Base-by-base conservation (phyloP, 35 echinoderm and acorn worm species). In the Antedon bifida region DNA sequence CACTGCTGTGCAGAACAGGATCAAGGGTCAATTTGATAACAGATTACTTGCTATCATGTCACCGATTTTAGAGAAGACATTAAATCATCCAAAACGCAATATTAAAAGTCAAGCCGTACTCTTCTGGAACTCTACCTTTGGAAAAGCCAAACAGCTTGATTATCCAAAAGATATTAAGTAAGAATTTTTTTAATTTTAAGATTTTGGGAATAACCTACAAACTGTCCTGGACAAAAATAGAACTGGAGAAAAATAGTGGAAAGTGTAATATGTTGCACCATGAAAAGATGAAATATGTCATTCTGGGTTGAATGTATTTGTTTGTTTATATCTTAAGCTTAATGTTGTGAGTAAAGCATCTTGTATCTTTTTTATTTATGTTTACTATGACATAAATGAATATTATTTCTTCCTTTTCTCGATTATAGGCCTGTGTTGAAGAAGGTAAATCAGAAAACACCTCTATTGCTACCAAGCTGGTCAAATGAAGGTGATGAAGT, bases 41-140 rank as follows among this genome's bases (percentile, higher is more conserved):
- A 75, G 74, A 0, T 80, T 92, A 39, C 86, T 99, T 5, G 35
- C 34, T 23, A 29, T 83, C 0, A 39, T 99, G 31, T 80, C 91
- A 19, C 88, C 95, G 3, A 74, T 91, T 8, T 81, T 99, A 45
- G 87, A 99, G 33, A 88, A 76, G 28, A 86, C 88, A 0, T 77
- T 99, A 31, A 85, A 9, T 0, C 83, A 86, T 75, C 86, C 86
- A 33, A 87, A 85, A 74, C 77, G 91, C 13, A 35, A 85, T 32
- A 85, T 99, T 34, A 90, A 88, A 76, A 92, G 88, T 45, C 83
- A 92, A 74, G 79, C 90, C 0, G 38, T 93, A 23, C 78, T 99
- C 8, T 99, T 92, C 80, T 99, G 90, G 95, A 99, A 81, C 34
- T 85, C 88, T 10, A 92, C 95, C 3, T 99, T 97, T 85, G 87